Conservation (phyloP, 2,888 invertebrate genomes). For the Carterocephalus palaemon region DNA sequence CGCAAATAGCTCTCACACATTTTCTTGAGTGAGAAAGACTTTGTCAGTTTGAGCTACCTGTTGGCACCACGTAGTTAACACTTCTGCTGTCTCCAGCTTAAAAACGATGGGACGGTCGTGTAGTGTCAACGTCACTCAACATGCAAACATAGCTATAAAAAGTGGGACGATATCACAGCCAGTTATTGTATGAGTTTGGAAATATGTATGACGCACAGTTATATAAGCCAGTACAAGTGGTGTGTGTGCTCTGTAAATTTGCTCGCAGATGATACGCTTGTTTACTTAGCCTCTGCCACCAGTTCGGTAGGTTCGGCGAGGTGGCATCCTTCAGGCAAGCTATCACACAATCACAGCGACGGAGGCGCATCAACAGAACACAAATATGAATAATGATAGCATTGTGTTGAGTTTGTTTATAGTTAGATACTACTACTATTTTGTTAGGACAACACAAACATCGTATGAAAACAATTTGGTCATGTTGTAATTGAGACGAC, state of each 20-base stretch:
- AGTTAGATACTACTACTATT: conserved; percentile 9
- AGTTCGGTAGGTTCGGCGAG: conserved; percentile 38
- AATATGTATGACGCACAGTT: conserved; percentile 15
- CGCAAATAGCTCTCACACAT: too few species aligned
- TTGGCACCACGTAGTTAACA: too few species aligned
- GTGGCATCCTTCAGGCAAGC: conserved; percentile 41
- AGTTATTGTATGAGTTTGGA: conserved; percentile 11
- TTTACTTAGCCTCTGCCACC: conserved; percentile 39
- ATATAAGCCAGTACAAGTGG: conserved; percentile 15
- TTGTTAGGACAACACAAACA: conserved; percentile 9
- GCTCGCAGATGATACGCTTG: conserved; percentile 31
- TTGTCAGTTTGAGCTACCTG: too few species aligned
- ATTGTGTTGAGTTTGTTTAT: conserved; percentile 16
- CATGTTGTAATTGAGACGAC: too few species aligned
- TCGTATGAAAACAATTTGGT: conserved; percentile 1
- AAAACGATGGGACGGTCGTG: too few species aligned
- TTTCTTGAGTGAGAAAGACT: too few species aligned
- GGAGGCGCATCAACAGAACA: conserved; percentile 25
- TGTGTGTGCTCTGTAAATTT: conserved; percentile 34
- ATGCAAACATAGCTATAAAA: not conserved
- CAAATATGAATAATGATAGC: conserved; percentile 30
- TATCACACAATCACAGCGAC: conserved; percentile 25
- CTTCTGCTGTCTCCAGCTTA: too few species aligned
- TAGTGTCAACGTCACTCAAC: not conserved
- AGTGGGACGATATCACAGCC: conserved; percentile 4